Base-by-base conservation (phyloP, 1,140 invertebrate genomes). In the Micrasema longulum region DNA sequence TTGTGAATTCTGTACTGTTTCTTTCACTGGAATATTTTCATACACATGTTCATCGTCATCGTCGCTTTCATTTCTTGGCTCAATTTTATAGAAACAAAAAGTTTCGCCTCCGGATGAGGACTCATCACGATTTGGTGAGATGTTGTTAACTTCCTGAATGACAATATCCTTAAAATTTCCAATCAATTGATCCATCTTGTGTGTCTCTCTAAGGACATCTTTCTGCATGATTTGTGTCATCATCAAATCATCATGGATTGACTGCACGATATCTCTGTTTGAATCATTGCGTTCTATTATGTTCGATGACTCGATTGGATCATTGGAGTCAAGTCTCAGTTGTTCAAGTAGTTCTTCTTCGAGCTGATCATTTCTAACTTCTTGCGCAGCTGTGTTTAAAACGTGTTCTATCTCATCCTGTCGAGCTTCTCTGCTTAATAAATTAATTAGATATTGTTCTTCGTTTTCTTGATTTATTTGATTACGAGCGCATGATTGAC, bases 161-260 rank as follows among this genome's bases (percentile, higher is more conserved):
- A 55, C 26, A 5, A 55, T 55, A 31, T 55, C 35, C 16, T 26
- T 11, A 31, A 55, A 55, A 23, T 20, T 55, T 4, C 52, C 52
- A 26, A 55, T 55, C 23, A 55, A n/a, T 31, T 55, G 52, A n/a
- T 55, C 52, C n/a, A 55, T 20, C n/a, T 55, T 20, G 12, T 55
- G 20, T 1, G 52, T 31, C 52, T 55, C 52, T 10, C 52, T 14
- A 4, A 55, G 12, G 23, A 55, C 52, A n/a, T 55, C 52, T 16
- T 31, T 22, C 52, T 55, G 52, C 52, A 55, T 55, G 23, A 55
- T 55, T 16, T 31, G 23, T 12, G 52, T 55, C 26, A 26, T 55
- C 22, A 31, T 31, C 26, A 55, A 16, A 14, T 55, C 52, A 1
- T 55, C 52, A 1, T 55, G 52, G 16, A 55, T 55, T 12, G 23